Evolutionary conservation across 2,888 invertebrate species (phyloP).

Genomic region (Entomobrya multifasciata): DNA sequence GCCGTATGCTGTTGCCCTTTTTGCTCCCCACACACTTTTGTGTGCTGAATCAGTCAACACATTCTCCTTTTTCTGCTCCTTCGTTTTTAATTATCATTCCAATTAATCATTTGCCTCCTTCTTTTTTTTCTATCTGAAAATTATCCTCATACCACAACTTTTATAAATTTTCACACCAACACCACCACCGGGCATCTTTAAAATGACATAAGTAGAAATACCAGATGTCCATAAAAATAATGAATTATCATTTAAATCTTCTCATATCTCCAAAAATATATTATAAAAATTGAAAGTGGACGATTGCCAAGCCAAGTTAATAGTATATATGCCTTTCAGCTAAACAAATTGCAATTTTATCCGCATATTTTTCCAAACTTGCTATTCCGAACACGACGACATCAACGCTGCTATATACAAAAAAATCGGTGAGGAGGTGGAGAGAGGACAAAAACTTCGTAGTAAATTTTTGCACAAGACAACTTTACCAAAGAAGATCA

Average conservation of each 20-base stretch:
- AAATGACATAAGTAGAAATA: no score
- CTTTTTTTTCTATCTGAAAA: no score
- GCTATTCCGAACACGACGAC: conserved; percentile 14
- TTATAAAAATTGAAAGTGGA: conserved; percentile 44
- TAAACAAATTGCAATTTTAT: conserved; percentile 59
- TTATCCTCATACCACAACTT: no score
- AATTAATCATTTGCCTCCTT: conserved; percentile 34
- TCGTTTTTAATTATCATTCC: conserved; percentile 38
- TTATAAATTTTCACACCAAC: conserved; percentile 13
- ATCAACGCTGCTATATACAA: background rate
- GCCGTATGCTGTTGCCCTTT: no score
- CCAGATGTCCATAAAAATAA: no score
- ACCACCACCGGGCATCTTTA: background rate
- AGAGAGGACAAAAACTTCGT: background rate
- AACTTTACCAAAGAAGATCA: conserved; percentile 8
- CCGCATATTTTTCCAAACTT: background rate
- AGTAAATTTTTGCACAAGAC: conserved; percentile 26
- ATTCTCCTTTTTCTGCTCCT: no score
- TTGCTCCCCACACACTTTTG: conserved; percentile 24
- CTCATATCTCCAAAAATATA: no score
- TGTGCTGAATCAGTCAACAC: conserved; percentile 42
- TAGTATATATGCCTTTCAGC: conserved; percentile 24
- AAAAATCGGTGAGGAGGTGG: conserved; percentile 5
- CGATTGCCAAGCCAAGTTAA: conserved; percentile 56
- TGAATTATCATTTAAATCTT: no score